Percentiles rank a stretch among this genome's conserved stretches.
Evolutionary conservation across 1,140 invertebrate genomes (phyloP).

Genomic region (Heliconius hewitsoni): DNA sequence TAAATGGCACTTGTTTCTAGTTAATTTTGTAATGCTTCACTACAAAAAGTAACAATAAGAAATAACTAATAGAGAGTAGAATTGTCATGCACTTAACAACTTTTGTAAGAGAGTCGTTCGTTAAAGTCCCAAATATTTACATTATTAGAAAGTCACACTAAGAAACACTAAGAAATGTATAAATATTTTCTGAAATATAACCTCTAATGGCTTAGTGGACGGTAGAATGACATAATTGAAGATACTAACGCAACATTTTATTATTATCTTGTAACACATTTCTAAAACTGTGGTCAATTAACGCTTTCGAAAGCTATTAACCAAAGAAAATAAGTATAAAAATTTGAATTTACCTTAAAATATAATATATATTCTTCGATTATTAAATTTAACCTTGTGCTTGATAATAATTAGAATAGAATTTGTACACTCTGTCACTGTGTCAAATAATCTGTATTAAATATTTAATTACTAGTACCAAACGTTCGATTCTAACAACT

Average conservation of each 20-base stretch:
- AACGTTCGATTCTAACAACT: background rate
- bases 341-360: background rate
- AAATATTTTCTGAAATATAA: background rate
- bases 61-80: background rate
- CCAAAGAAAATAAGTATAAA: too few species aligned
- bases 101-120: background rate
- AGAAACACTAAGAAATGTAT: background rate
- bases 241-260: too few species aligned
- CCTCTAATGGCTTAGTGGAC: too few species aligned
- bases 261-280: too few species aligned
- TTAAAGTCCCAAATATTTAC: background rate
- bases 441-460: background rate
- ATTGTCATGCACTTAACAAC: background rate
- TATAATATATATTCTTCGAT: background rate
- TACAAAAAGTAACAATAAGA: background rate
- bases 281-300: too few species aligned
- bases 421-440: background rate
- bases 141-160: background rate
- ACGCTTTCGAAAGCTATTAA: too few species aligned
- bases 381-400: background rate
- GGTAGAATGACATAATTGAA: too few species aligned
- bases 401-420: background rate
- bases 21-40: too few species aligned
- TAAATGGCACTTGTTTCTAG: too few species aligned
- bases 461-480: background rate